Conservation (phyloP, 2,888 invertebrate species). For the Dryocosmus kuriphilus region DNA sequence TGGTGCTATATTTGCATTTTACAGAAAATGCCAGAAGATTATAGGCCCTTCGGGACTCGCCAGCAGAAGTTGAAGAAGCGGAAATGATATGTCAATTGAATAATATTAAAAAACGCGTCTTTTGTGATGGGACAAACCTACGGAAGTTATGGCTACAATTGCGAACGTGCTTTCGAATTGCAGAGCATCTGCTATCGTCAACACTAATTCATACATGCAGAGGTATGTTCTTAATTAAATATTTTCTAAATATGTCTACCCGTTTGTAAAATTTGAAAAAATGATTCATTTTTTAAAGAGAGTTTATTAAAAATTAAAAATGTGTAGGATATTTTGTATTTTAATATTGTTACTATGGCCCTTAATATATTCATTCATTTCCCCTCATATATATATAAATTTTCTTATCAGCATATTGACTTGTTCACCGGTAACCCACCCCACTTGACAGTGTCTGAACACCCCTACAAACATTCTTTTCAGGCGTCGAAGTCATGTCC, state of each 20-base stretch:
- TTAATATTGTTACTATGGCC: no score
- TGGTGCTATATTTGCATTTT: constrained; percentile 38
- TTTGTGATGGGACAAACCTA: constrained; percentile 73
- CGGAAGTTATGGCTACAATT: constrained; percentile 67
- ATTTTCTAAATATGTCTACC: background rate
- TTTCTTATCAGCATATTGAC: no score
- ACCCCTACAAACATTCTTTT: constrained; percentile 42
- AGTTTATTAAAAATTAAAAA: no score
- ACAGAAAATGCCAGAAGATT: constrained; percentile 73
- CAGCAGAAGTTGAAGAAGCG: constrained; percentile 75
- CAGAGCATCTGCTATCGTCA: constrained; percentile 70
- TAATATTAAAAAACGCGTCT: constrained; percentile 72
- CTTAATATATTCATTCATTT: background rate
- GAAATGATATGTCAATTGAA: constrained; percentile 74
- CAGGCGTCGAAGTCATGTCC: constrained; percentile 72
- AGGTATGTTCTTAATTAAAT: constrained; percentile 60
- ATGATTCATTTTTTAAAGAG: no score
- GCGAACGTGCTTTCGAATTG: constrained; percentile 62
- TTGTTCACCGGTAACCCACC: no score
- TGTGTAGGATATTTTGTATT: no score
- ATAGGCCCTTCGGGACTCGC: constrained; percentile 74
- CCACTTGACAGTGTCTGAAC: background rate
- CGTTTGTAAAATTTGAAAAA: no score
- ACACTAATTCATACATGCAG: constrained; percentile 72
- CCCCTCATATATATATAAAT: no score